Evolutionary conservation across 2,888 invertebrate genomes (phyloP), one percentile per base, ranked within the genome.

Genomic region (Tethea ocularis): DNA sequence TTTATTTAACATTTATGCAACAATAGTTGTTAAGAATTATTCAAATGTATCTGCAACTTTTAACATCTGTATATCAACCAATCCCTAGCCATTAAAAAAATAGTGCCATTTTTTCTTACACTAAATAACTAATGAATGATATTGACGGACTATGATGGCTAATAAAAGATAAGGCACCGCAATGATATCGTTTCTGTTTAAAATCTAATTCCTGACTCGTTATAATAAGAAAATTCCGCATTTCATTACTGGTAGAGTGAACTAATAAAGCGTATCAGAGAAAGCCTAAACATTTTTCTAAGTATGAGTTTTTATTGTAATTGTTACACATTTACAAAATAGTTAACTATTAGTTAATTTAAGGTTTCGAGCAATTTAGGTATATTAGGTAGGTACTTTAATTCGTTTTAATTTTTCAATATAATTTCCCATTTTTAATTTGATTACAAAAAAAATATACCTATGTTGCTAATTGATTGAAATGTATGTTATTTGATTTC

Each of bases 31-130:
- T 41, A 41, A 20, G 46, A 46, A 20, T 46, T 20, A 46, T 10
- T n/a, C n/a, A 26, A 26, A 6, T 52, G 24, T 52, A 24, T 26
- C 23, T 23, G n/a, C 22, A 15, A 24, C 24, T 52, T 22, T 8
- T 1, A 53, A 54, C 26, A 20, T 4, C 17, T 46, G 4, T 46
- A 10, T 46, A 46, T 20, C 46, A 46, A 17, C 17, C 41, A 41
- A 46, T 46, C 46, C 20, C 59, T 68, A 71, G 75, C 80, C 79
- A 78, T 79, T 69, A 64, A 61, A 61, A 59, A 64, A 73, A 68
- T 74, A 78, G 83, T 83, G 83, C 83, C 82, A 82, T 83, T 76
- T 52, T 61, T 62, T 33, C 59, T 60, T 60, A 51, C 53, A 57
- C 55, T 22, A 33, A 58, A 59, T 26, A 52, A 26, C 13, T 4